Conservation (phyloP, 2,888 invertebrate species). For the Platycheirus albimanus region DNA sequence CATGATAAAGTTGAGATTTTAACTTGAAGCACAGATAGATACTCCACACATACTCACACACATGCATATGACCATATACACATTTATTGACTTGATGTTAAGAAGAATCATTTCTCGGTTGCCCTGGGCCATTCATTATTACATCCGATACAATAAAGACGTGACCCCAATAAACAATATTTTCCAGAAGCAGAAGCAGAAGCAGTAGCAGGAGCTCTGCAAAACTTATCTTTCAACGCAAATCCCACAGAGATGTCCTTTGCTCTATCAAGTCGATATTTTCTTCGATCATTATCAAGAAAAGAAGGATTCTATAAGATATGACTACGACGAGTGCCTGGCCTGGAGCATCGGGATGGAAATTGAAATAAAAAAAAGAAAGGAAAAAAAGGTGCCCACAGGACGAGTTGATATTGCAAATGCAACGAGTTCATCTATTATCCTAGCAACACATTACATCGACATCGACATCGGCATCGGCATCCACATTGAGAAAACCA, state of each 20-base stretch:
- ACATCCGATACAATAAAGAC: conserved; percentile 76
- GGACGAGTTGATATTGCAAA: conserved; percentile 39
- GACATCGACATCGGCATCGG: conserved; percentile 20
- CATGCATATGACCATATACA: conserved; percentile 9
- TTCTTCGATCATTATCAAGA: conserved; percentile 65
- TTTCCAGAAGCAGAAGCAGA: too few relatives aligned
- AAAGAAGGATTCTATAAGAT: conserved; percentile 4
- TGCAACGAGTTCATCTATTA: conserved; percentile 62
- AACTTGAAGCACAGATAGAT: conserved; percentile 47
- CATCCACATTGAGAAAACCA: too few relatives aligned
- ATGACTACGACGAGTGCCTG: background rate
- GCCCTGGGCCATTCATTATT: conserved; percentile 75
- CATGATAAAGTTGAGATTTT: conserved; percentile 73
- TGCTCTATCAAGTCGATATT: conserved; percentile 66
- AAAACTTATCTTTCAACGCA: conserved; percentile 51
- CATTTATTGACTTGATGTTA: conserved; percentile 50
- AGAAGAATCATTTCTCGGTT: conserved; percentile 68
- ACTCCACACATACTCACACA: conserved; percentile 47
- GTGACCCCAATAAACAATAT: conserved; percentile 76
- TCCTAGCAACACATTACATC: conserved; percentile 41
- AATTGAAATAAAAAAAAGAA: conserved; percentile 38
- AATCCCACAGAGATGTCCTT: conserved; percentile 66
- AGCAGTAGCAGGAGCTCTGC: too few relatives aligned
- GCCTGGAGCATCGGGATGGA: conserved; percentile 26
- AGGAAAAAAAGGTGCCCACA: conserved; percentile 7